Base-by-base conservation (phyloP, 2,113 vertebrate species). In the Manacus vitellinus region DNA sequence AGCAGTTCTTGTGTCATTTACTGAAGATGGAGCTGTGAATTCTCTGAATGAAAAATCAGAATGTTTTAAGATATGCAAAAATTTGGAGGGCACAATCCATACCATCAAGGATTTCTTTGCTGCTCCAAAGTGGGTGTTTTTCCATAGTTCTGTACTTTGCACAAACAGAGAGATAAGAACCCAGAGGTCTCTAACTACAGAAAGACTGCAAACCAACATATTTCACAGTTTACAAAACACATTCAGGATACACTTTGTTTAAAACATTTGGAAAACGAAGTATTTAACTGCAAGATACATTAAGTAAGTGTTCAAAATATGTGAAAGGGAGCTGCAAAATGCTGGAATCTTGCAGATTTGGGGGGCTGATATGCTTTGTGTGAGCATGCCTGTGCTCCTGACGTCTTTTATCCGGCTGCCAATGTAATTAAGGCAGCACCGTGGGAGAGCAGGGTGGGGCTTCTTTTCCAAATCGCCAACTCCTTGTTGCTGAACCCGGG, bases 321-420 rank as follows among this genome's bases (percentile, higher is more conserved):
- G 70, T 78, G 67, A 84, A 47, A 97, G 67, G 27, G 8, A 46
- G 84, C 80, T 89, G 44, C 39, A 92, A 93, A 95, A 94, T 77
- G 37, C 23, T 91, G 84, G 37, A 91, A 91, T 94, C 82, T 65
- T 66, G 59, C 70, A 75, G 77, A 75, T 85, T 78, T 0, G 7
- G 58, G 35, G 76, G 18, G 12, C 73, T 28, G 76, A 91, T 75
- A 86, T 43, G 19, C 73, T 90, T 41, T 88, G n/a, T 49, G 44
- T 90, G 75, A 89, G 44, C 70, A 71, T 82, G 95, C 67, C 74
- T 68, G 31, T 52, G 44, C 85, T 82, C 28, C 39, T 88, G 92
- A 85, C 3, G 0, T 56, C 90, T 75, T 93, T 82, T 81, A 92
- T 96, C 61, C 49, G 28, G 72, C 54, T 94, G 92, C 95, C 93